phyloP scores from a whole-genome alignment of 2,113 vertebrate genomes.

The Synodontis membranacea region DNA sequence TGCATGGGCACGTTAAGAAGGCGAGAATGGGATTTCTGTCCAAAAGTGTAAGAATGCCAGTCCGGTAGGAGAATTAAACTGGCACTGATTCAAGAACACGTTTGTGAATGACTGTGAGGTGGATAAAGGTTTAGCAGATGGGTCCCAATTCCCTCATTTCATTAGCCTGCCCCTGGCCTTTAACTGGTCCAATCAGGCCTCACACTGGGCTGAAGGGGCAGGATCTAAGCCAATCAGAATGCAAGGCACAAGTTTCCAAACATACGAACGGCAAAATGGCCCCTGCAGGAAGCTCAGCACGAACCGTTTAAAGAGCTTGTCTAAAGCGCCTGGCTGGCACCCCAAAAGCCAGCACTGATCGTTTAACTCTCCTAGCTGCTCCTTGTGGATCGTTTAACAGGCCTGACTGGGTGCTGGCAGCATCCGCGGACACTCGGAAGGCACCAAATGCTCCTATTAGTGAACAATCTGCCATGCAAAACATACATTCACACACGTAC shows the following conservation, averaged over 20 bases:
- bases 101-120: constrained; percentile 7
- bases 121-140: constrained; percentile 10
- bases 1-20: neutral
- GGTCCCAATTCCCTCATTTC: constrained; percentile 22
- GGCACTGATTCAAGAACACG: neutral
- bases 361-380: constrained; percentile 20
- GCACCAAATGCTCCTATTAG: constrained; percentile 41
- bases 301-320: constrained; percentile 30
- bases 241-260: constrained; percentile 16
- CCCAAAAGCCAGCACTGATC: constrained; percentile 22
- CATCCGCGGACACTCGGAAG: constrained; percentile 23
- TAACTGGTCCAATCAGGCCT: neutral
- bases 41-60: neutral
- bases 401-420: constrained; percentile 46
- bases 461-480: constrained; percentile 49
- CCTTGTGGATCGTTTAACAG: constrained; percentile 48
- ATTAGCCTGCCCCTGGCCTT: constrained; percentile 22
- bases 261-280: constrained; percentile 18
- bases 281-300: constrained; percentile 18
- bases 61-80: neutral
- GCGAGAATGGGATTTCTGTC: neutral
- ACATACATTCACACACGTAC: constrained; percentile 12
- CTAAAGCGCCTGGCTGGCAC: constrained; percentile 13
- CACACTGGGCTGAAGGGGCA: neutral
- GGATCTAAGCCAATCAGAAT: neutral